Evolutionary conservation across 2,113 vertebrate genomes (phyloP), one percentile per base, ranked within the genome.

Genomic region (Paradisaea rubra): DNA sequence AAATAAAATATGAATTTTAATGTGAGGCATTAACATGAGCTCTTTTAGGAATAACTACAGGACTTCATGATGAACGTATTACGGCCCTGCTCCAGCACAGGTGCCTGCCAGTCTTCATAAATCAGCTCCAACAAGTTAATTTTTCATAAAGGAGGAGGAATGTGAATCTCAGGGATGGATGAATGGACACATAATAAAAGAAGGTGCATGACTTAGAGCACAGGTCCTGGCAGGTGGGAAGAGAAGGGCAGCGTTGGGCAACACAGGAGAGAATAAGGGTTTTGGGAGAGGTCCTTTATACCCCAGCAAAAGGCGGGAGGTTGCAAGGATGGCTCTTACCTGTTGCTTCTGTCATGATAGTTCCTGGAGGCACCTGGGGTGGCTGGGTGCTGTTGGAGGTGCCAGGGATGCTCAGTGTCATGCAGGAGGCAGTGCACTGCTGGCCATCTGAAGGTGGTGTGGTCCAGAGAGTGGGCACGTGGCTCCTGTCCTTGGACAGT

Each of bases 1-100:
- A 91, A 95, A 92, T 94, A 94, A 96, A 96, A 81, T 69, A 91
- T 97, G 95, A 96, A 97, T 97, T 95, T 96, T 97, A 97, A 97
- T 96, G 95, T 1, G 59, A 80, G 70, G 72, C 92, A 96, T 97
- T 97, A 97, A 92, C 96, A 93, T 92, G 94, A 96, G 82, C 96
- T 96, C 96, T 96, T 94, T 95, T 70, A 96, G 96, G 97, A 97
- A 97, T 95, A 96, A 91, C 96, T 94, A 87, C 95, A 86, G 96
- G 95, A 97, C 97, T 92, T 94, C 50, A 37, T 70, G 92, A 96
- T 92, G 96, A 97, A 86, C 71, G 41, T 93, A 59, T 96, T 79
- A 68, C 89, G 91, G 96, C 78, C 11, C n/a, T 50, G 96, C 94
- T 90, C 41, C 86, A 63, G 95, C 90, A 56, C 84, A 78, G 56